Evolutionary conservation across 2,888 invertebrate species (phyloP).

Genomic region (Lasioglossum figueresi): DNA sequence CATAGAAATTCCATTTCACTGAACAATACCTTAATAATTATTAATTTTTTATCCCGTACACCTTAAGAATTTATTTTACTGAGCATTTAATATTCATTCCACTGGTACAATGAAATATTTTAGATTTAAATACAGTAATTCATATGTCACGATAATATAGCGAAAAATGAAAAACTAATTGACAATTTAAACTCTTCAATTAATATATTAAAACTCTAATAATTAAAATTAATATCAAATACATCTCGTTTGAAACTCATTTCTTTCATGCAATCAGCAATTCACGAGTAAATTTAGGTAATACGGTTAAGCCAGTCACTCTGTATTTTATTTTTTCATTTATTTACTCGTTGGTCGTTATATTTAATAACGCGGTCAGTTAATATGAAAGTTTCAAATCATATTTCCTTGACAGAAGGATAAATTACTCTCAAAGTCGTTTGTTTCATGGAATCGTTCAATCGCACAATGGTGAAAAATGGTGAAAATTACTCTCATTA

Average conservation of each 20-base stretch:
- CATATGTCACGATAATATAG: no score
- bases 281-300: neutral
- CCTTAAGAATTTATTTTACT: neutral
- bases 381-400: neutral
- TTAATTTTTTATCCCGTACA: neutral
- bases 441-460: neutral
- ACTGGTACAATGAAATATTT: no score
- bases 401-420: neutral
- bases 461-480: neutral
- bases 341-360: neutral
- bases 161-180: no score
- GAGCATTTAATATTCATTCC: neutral
- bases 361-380: neutral
- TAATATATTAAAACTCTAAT: no score
- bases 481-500: no score
- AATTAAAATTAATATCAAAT: neutral
- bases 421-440: neutral
- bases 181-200: no score
- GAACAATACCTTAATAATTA: neutral
- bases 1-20: neutral
- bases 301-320: neutral
- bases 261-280: neutral
- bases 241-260: neutral
- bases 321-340: neutral
- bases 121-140: no score